Conservation (phyloP, 2,113 vertebrate genomes). For the Chaetodon auriga region DNA sequence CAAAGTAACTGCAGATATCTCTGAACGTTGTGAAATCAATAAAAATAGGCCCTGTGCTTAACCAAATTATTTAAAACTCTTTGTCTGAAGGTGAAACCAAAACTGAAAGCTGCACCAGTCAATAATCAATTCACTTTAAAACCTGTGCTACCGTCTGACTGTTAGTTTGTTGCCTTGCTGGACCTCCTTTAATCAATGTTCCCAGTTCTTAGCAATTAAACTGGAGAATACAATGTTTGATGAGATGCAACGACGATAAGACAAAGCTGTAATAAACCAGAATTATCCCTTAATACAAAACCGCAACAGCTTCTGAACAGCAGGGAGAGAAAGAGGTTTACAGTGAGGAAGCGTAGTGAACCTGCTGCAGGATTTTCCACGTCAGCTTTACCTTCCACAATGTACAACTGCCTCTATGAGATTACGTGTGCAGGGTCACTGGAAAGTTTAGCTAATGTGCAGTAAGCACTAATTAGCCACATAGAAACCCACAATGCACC, state of each 20-base stretch:
- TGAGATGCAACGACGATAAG: not conserved
- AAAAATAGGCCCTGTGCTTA: too few species aligned
- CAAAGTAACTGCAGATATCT: not conserved
- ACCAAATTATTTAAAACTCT: too few species aligned
- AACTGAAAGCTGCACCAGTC: too few species aligned
- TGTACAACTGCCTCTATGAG: conserved; percentile 47
- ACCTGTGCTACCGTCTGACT: not conserved
- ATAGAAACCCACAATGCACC: conserved; percentile 26
- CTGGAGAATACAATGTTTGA: not conserved
- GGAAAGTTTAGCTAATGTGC: conserved; percentile 59
- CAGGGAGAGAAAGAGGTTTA: not conserved
- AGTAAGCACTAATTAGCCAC: conserved; percentile 62
- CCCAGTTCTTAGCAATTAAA: not conserved
- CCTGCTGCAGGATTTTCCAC: conserved; percentile 62
- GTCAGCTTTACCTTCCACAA: conserved; percentile 46
- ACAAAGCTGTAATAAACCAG: not conserved
- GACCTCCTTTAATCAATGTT: not conserved
- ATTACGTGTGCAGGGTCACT: conserved; percentile 66
- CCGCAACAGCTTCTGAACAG: not conserved
- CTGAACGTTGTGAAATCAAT: not conserved
- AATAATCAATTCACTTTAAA: too few species aligned
- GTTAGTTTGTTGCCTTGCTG: not conserved
- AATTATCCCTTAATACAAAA: not conserved
- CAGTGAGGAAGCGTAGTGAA: conserved; percentile 18
- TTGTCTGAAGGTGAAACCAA: too few species aligned